Conservation (phyloP, 2,113 vertebrate species). For the Emydura subglobosa region DNA sequence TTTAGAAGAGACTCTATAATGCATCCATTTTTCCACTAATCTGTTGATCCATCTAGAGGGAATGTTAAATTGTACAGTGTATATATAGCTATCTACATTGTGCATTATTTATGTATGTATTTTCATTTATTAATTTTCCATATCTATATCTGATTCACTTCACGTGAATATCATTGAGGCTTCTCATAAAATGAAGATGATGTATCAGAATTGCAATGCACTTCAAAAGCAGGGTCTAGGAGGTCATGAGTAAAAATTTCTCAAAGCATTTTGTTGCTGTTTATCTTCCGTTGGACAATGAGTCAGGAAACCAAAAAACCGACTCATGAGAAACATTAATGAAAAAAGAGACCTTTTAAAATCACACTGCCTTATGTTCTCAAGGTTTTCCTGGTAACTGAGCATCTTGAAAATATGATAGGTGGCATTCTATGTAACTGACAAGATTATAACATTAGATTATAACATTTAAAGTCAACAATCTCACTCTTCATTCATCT, state of each 20-base stretch:
- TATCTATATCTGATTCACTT: not conserved
- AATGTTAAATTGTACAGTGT: not conserved
- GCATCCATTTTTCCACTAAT: not conserved
- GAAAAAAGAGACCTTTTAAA: not conserved
- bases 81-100: not conserved
- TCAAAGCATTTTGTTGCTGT: not conserved
- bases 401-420: not conserved
- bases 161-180: not conserved
- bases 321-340: not conserved
- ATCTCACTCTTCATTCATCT: not conserved
- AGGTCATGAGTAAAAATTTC: not conserved
- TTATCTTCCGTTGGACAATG: not conserved
- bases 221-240: conserved; percentile 3
- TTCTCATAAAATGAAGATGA: conserved; percentile 43
- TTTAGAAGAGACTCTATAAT: not conserved
- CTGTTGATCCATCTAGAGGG: not conserved
- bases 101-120: not conserved
- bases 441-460: not conserved
- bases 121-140: not conserved
- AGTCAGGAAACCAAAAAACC: conserved; percentile 18
- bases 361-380: not conserved
- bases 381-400: not conserved
- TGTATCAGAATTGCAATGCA: conserved; percentile 7
- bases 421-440: not conserved
- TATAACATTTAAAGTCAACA: not conserved